These are phyloP conservation scores for Apolygus lucorum DNA, from an alignment of 1,140 invertebrate species.

Conservation along the genomic window DNA sequence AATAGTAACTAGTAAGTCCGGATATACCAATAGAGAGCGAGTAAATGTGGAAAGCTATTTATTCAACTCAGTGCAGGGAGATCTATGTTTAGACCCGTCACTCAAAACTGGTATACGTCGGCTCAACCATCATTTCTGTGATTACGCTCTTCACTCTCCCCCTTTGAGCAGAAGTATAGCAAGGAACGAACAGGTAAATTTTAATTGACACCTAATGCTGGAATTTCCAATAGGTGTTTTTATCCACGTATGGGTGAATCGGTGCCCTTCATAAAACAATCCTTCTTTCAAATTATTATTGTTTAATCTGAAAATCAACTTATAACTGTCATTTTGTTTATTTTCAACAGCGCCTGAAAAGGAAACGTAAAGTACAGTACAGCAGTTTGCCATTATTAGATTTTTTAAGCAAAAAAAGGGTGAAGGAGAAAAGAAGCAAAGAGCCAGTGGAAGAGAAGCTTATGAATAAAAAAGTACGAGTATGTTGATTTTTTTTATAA, in stretches of 20 bases:
- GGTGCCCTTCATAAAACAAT: too few species aligned
- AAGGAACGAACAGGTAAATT: not conserved
- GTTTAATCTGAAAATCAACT: too few species aligned
- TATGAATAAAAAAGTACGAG: not conserved
- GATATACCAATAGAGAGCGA: conserved; percentile 69
- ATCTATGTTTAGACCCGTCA: conserved; percentile 77
- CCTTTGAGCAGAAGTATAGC: conserved; percentile 59
- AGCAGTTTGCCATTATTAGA: conserved; percentile 1
- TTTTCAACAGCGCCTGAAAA: too few species aligned
- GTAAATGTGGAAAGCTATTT: conserved; percentile 71
- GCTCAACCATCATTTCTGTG: conserved; percentile 62
- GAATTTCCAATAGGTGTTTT: too few species aligned
- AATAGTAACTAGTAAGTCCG: conserved; percentile 48
- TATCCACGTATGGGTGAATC: too few species aligned
- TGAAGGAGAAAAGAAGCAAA: not conserved
- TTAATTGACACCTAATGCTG: too few species aligned
- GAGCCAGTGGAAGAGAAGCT: not conserved
- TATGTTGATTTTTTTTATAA: not conserved
- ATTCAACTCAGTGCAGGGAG: conserved; percentile 70
- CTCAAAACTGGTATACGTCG: conserved; percentile 62
- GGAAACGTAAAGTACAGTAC: not conserved
- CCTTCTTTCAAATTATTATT: too few species aligned
- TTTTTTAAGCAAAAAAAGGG: conserved; percentile 10
- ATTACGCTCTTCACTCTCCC: conserved; percentile 62
- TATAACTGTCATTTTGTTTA: too few species aligned